These are phyloP conservation scores for Rattus rattus DNA, from an alignment of 2,113 vertebrate genomes.

Conservation along the genomic window DNA sequence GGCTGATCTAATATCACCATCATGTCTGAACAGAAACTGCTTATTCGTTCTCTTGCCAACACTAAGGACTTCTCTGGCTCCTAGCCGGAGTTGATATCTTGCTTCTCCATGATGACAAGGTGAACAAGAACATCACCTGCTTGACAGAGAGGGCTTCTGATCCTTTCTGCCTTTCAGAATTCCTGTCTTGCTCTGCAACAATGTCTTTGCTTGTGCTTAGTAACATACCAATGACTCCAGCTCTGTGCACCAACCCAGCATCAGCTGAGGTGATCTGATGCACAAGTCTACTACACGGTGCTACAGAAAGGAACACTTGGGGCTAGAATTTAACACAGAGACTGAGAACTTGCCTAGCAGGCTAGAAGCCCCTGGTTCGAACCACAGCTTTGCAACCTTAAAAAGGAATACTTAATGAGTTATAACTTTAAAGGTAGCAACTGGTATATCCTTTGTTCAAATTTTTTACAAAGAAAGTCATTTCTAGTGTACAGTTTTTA, in stretches of 20 bases:
- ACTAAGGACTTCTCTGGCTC: neutral
- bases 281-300: neutral
- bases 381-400: neutral
- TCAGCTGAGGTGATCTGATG: neutral
- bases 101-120: neutral
- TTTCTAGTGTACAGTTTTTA: neutral
- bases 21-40: neutral
- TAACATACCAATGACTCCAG: neutral
- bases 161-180: neutral
- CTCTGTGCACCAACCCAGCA: neutral
- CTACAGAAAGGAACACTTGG: neutral
- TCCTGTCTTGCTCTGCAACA: neutral
- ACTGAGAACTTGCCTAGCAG: neutral
- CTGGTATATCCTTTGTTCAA: slow-evolving; percentile 19
- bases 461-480: neutral
- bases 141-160: neutral
- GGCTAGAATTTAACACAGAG: neutral
- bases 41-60: neutral
- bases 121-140: neutral
- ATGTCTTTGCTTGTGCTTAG: neutral
- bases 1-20: neutral
- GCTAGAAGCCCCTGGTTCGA: neutral
- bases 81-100: neutral
- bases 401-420: neutral
- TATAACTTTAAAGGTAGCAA: neutral